These are phyloP conservation scores for Drosophila longiperda DNA, from an alignment of 2,888 invertebrate genomes.

Conservation along the genomic window DNA sequence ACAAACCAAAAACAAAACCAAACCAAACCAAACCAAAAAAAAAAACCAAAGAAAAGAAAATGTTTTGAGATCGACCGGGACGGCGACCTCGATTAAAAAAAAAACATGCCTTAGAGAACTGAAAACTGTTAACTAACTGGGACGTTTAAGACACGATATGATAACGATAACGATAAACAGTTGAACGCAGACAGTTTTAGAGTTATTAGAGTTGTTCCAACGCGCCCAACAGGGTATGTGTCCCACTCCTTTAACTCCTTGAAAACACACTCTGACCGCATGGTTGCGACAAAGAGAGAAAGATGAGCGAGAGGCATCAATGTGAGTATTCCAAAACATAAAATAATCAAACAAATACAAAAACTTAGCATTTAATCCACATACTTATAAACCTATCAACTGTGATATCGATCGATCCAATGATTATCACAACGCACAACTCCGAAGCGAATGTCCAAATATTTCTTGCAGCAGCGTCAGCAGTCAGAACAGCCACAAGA, in stretches of 20 bases:
- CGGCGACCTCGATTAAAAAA: conserved; percentile 25
- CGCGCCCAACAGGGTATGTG: conserved; percentile 62
- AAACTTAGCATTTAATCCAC: conserved; percentile 52
- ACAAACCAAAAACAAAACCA: conserved; percentile 31
- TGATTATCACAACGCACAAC: background rate
- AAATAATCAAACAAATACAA: conserved; percentile 45
- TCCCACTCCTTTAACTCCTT: conserved; percentile 65
- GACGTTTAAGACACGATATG: conserved; percentile 23
- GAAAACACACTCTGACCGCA: conserved; percentile 66
- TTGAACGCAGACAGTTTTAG: conserved; percentile 55
- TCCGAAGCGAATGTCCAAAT: conserved; percentile 12
- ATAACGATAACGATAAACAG: conserved; percentile 22
- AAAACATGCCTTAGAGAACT: conserved; percentile 17
- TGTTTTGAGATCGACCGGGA: conserved; percentile 43
- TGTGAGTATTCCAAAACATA: conserved; percentile 75
- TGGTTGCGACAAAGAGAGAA: conserved; percentile 73
- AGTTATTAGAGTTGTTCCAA: conserved; percentile 68
- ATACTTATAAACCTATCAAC: conserved; percentile 24
- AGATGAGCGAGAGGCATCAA: conserved; percentile 67
- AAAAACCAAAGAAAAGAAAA: conserved; percentile 46
- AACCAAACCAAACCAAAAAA: conserved; percentile 13
- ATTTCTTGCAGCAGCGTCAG: conserved; percentile 41
- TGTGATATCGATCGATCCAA: conserved; percentile 5
- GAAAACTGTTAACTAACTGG: conserved; percentile 26
- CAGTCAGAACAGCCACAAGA: conserved; percentile 26